phyloP scores from a whole-genome alignment of 2,797 vertebrate species.

The Thaleichthys pacificus region DNA sequence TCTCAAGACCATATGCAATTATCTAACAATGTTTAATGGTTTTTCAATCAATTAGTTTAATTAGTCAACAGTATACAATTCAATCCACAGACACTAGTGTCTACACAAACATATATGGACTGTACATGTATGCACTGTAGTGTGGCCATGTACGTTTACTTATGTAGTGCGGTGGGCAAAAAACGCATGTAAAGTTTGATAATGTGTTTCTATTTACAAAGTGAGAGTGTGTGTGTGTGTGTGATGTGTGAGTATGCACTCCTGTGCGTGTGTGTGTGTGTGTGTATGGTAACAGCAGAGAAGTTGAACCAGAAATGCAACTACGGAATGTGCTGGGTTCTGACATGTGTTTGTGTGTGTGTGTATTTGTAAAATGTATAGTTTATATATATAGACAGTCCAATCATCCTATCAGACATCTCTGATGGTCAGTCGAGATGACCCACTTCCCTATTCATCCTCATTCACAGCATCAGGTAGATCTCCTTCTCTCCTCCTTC shows the following conservation, averaged over 20 bases:
- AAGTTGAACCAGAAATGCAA: slow-evolving; percentile 54
- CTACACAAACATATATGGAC: slow-evolving; percentile 82
- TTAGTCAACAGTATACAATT: slow-evolving; percentile 83
- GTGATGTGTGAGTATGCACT: slow-evolving; percentile 55
- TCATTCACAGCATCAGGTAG: slow-evolving; percentile 76
- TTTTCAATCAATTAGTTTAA: slow-evolving; percentile 76
- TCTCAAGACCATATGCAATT: slow-evolving; percentile 53
- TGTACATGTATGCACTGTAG: slow-evolving; percentile 72
- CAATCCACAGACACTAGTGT: slow-evolving; percentile 80
- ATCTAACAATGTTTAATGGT: slow-evolving; percentile 80
- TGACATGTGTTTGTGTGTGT: slow-evolving; percentile 30
- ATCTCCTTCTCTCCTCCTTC: slow-evolving; percentile 55
- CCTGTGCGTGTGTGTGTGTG: slow-evolving; percentile 39
- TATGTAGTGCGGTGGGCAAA: slow-evolving; percentile 66
- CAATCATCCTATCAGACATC: slow-evolving; percentile 78
- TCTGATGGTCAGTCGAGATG: slow-evolving; percentile 61
- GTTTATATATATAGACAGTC: slow-evolving; percentile 78
- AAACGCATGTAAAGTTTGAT: slow-evolving; percentile 68
- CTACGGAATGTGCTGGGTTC: slow-evolving; percentile 46
- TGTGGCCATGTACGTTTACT: slow-evolving; percentile 53
- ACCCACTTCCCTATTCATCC: slow-evolving; percentile 58
- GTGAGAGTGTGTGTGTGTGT: slow-evolving; percentile 34
- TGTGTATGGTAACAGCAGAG: slow-evolving; percentile 47
- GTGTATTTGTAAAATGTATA: slow-evolving; percentile 51
- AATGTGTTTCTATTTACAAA: slow-evolving; percentile 65